Evolutionary conservation across 2,888 invertebrate species (phyloP).

Genomic region (Cataglyphis albicans): DNA sequence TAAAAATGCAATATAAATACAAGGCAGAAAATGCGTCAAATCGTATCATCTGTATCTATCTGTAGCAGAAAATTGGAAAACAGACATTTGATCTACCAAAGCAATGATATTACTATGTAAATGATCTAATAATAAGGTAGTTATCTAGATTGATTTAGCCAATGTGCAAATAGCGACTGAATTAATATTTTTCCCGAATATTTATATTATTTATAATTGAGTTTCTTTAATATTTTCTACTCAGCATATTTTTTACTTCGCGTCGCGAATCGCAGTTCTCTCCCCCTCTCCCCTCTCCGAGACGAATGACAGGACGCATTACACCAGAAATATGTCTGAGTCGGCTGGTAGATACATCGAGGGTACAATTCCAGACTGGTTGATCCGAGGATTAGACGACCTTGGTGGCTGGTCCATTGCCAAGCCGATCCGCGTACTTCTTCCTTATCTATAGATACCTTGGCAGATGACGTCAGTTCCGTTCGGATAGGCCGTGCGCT

Average conservation of each 20-base stretch:
- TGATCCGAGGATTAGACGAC: slow-evolving; percentile 61
- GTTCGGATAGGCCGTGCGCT: slow-evolving; percentile 45
- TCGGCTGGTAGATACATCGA: slow-evolving; percentile 35
- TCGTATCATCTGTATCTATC: background rate
- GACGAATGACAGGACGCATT: slow-evolving; percentile 39
- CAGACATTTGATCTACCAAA: background rate
- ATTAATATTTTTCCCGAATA: slow-evolving; percentile 12
- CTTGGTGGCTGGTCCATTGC: slow-evolving; percentile 60
- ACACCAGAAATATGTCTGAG: slow-evolving; percentile 49
- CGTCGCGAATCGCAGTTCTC: background rate
- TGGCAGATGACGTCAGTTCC: slow-evolving; percentile 60
- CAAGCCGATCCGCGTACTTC: slow-evolving; percentile 56
- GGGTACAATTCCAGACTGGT: slow-evolving; percentile 45
- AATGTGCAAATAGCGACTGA: background rate
- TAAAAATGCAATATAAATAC: background rate
- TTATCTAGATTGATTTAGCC: background rate
- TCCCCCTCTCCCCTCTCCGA: background rate
- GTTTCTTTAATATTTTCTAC: background rate
- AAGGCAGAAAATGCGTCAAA: background rate
- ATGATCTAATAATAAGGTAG: background rate
- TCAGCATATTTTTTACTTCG: too few relatives aligned
- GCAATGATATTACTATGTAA: background rate
- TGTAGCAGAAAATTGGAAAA: background rate
- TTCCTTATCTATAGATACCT: slow-evolving; percentile 63
- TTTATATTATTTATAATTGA: slow-evolving; percentile 21